Conservation (phyloP, 2,888 invertebrate species). For the Muschampia plurimacula region DNA sequence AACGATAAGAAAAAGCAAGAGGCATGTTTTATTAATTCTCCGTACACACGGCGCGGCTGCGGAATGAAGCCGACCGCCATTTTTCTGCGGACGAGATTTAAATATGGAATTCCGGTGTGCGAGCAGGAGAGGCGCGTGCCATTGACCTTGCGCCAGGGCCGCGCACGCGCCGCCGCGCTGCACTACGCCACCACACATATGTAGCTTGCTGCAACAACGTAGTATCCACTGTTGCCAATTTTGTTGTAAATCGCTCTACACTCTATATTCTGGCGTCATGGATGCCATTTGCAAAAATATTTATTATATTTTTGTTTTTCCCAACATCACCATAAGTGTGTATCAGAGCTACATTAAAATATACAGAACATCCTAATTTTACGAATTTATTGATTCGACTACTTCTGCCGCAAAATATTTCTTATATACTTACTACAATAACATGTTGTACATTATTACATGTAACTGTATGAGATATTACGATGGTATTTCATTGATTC, state of each 20-base stretch:
- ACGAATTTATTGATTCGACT: background rate
- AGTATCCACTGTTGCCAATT: slow-evolving; percentile 32
- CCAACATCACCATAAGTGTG: background rate
- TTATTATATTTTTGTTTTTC: background rate
- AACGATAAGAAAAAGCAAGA: slow-evolving; percentile 73
- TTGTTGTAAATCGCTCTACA: slow-evolving; percentile 9
- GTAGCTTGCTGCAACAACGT: slow-evolving; percentile 29
- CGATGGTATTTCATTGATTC: slow-evolving; percentile 23
- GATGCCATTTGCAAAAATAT: background rate
- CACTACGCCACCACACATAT: slow-evolving; percentile 25
- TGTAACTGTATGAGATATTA: background rate
- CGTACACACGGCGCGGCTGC: slow-evolving; percentile 74
- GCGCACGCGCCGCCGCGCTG: slow-evolving; percentile 72
- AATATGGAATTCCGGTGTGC: slow-evolving; percentile 86
- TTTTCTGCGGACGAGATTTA: slow-evolving; percentile 86
- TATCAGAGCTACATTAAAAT: no score
- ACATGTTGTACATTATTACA: background rate
- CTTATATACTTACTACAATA: no score
- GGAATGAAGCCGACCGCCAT: slow-evolving; percentile 82
- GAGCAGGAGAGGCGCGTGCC: slow-evolving; percentile 84
- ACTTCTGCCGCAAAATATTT: background rate
- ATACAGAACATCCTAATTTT: no score
- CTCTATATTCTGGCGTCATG: background rate
- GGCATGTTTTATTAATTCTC: slow-evolving; percentile 84
- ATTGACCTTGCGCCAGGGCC: slow-evolving; percentile 83